These are phyloP conservation scores for Diadophis punctatus DNA, from an alignment of 2,113 vertebrate species.

Conservation along the genomic window DNA sequence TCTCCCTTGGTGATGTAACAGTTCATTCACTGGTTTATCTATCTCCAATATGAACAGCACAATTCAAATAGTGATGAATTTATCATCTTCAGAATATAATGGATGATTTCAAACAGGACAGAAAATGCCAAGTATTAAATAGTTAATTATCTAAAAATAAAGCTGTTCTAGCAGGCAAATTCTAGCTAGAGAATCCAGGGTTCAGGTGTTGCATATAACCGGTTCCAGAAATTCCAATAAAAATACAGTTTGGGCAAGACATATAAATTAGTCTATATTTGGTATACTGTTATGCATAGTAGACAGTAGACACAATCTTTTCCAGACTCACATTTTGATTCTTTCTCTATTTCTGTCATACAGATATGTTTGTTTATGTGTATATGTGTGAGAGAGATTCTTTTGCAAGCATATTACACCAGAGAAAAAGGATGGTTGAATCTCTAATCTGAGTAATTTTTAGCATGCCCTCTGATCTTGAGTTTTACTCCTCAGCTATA, in stretches of 20 bases:
- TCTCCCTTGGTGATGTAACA: fast-evolving
- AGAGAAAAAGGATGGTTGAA: neutral
- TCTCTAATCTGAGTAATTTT: neutral
- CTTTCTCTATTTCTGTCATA: neutral
- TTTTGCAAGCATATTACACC: neutral
- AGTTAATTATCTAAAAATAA: conserved; percentile 2
- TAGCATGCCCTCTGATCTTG: neutral
- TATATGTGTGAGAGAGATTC: neutral
- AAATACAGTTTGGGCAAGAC: neutral
- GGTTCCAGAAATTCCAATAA: neutral
- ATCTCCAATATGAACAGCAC: neutral
- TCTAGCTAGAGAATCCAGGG: neutral
- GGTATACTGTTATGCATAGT: neutral
- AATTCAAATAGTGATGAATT: fast-evolving
- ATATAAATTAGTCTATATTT: neutral
- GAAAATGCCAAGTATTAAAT: neutral
- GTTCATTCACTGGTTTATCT: fast-evolving
- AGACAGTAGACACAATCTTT: neutral
- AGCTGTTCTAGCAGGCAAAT: neutral
- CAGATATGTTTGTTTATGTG: neutral
- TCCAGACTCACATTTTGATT: neutral
- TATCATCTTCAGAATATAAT: neutral
- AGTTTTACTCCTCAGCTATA: conserved; percentile 13
- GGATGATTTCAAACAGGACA: neutral
- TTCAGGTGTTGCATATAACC: neutral